Evolutionary conservation across 2,888 invertebrate genomes (phyloP), one percentile per base, ranked within the genome.

Genomic region (Coecobrya sp.): DNA sequence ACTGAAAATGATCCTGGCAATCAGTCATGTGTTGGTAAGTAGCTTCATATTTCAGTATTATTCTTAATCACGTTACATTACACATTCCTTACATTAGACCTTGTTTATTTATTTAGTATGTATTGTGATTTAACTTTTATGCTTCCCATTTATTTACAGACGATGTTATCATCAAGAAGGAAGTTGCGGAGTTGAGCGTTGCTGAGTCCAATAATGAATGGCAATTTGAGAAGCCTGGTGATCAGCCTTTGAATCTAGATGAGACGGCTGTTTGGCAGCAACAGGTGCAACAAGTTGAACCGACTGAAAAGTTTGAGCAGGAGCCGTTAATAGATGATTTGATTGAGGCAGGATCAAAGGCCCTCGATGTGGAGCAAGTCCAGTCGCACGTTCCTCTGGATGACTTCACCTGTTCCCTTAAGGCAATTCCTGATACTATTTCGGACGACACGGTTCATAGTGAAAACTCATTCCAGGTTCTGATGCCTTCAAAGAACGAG

Each of bases 161-260:
- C 7, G n/a, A 10, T 84, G 5, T 62, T 52, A 11, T 30, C 27
- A 30, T 5, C 36, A 70, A 36, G n/a, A 79, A 79, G 13, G 79
- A 79, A 22, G 79, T 76, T 13, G 81, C 59, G 49, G 90, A 85
- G n/a, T 19, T 91, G 68, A 93, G 91, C 55, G 91, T 87, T 62
- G 91, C 79, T n/a, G 89, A 89, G 70, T 85, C 93, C 16, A 92
- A 88, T 86, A 93, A 93, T 55, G 91, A 93, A 45, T 93, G 91
- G 91, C 91, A 91, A n/a, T 91, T 89, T 30, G 79, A 95, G 89
- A 87, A 93, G 25, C 94, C 95, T n/a, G n/a, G n/a, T 16, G 22
- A 19, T 45, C 11, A 82, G 82, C 7, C 42, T 82, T 7, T 36
- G n/a, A 59, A 59, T n/a, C 25, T 25, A 8, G 8, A 22, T 62